Percentiles rank a stretch among this genome's conserved stretches.
Conservation (phyloP, 37 sponge, comb jelly and placozoan genomes). For the Bolinopsis microptera region DNA sequence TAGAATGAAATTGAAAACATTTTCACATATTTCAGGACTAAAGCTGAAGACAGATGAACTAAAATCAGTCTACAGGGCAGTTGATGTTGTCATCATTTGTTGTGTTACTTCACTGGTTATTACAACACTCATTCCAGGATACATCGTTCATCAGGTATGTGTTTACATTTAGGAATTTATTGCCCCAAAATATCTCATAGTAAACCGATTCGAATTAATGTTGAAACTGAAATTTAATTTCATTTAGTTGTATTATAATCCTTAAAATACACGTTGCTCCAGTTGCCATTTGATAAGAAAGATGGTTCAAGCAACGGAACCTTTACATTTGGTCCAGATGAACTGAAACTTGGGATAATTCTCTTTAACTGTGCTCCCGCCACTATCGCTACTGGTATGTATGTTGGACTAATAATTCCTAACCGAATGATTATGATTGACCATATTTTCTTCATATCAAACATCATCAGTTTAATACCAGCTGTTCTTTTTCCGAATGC, state of each 20-base stretch:
- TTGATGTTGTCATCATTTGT: conserved; percentile 5
- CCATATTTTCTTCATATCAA: too few relatives aligned
- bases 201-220: neutral
- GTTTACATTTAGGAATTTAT: too few relatives aligned
- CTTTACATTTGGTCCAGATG: conserved; percentile 30
- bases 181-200: neutral
- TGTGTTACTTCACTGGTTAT: conserved; percentile 1
- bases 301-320: neutral
- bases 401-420: too few relatives aligned
- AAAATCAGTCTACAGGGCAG: conserved; percentile 14
- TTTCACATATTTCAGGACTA: conserved; percentile 6
- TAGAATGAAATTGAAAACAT: too few relatives aligned
- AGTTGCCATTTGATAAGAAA: conserved; percentile 15
- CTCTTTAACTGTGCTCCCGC: conserved; percentile 34
- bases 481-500: too few relatives aligned
- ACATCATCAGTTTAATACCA: too few relatives aligned
- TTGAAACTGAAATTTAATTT: neutral
- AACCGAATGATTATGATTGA: too few relatives aligned
- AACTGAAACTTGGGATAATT: conserved; percentile 26
- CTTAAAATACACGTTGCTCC: too few relatives aligned
- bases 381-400: conserved; percentile 63
- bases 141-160: conserved; percentile 19
- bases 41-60: conserved; percentile 63
- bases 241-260: neutral
- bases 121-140: neutral